phyloP scores from a whole-genome alignment of 2,888 invertebrate genomes.

The Drosophila ustulata region DNA sequence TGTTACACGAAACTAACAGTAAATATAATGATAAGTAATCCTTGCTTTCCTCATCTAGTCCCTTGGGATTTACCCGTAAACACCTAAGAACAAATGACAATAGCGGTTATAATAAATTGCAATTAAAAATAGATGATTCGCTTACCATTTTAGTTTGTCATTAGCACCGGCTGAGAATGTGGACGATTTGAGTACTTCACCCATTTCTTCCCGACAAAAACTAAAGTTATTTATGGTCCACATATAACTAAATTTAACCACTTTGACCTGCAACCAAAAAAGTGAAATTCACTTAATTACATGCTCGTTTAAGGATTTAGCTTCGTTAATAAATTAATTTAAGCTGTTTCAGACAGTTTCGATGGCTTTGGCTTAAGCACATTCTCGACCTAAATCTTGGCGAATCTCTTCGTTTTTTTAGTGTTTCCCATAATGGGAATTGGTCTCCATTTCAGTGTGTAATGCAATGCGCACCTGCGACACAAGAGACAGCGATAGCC shows the following conservation, averaged over 20 bases:
- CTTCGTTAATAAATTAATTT: not conserved
- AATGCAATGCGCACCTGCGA: conserved; percentile 48
- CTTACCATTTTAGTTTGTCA: conserved; percentile 99
- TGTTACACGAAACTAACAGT: conserved; percentile 99
- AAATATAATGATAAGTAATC: conserved; percentile 99
- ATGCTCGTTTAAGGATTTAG: not conserved
- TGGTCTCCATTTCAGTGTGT: conserved; percentile 15
- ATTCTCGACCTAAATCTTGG: not conserved
- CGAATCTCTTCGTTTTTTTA: not conserved
- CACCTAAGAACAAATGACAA: conserved; percentile 88
- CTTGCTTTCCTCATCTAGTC: conserved; percentile 99
- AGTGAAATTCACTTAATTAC: not conserved
- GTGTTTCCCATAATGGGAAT: conserved; percentile 1
- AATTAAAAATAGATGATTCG: not conserved
- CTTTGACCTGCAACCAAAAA: conserved; percentile 95
- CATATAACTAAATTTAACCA: conserved; percentile 99
- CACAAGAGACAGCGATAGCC: conserved; percentile 3
- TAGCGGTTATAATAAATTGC: not conserved
- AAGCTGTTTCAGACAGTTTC: not conserved
- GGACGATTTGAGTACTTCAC: conserved; percentile 99
- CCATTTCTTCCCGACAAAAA: conserved; percentile 99
- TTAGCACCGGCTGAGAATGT: conserved; percentile 99
- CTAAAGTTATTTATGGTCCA: conserved; percentile 99
- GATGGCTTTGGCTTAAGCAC: not conserved
- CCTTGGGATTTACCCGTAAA: conserved; percentile 99